phyloP scores from a whole-genome alignment of 2,888 invertebrate genomes.

The Dermolepida albohirtum region DNA sequence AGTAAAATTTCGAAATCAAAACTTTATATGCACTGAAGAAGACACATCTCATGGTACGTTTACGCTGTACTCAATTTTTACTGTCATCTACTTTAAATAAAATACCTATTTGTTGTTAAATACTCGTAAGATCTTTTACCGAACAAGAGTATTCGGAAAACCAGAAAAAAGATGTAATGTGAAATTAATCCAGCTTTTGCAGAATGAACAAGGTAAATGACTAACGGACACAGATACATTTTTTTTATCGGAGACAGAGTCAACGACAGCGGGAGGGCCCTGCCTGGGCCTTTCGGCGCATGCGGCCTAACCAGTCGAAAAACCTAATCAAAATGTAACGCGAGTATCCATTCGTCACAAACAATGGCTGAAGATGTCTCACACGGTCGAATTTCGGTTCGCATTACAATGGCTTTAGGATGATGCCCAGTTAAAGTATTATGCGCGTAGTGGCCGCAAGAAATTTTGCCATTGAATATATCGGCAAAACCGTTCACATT shows the following conservation, averaged over 20 bases:
- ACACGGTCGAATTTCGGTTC: conserved; percentile 38
- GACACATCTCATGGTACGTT: too few relatives aligned
- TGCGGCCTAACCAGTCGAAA: conserved; percentile 37
- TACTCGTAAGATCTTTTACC: too few relatives aligned
- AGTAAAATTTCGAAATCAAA: too few relatives aligned
- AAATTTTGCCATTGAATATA: conserved; percentile 32
- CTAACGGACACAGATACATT: too few relatives aligned
- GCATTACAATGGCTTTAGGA: conserved; percentile 32
- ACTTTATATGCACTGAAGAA: too few relatives aligned
- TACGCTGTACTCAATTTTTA: too few relatives aligned
- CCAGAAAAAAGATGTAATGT: too few relatives aligned
- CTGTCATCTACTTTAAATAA: too few relatives aligned
- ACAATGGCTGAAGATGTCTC: conserved; percentile 43
- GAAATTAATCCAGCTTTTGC: too few relatives aligned
- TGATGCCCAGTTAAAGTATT: conserved; percentile 1
- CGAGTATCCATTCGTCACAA: conserved; percentile 32
- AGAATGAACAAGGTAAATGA: too few relatives aligned
- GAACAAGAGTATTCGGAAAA: too few relatives aligned
- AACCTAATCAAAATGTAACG: conserved; percentile 48
- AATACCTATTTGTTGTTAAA: too few relatives aligned
- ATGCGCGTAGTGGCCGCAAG: conserved; percentile 27
- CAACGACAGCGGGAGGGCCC: neutral
- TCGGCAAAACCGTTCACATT: conserved; percentile 11
- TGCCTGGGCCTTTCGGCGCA: conserved; percentile 3
- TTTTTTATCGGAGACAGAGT: neutral